Evolutionary conservation across 2,797 vertebrate genomes (phyloP).

Genomic region (Myotis myotis): DNA sequence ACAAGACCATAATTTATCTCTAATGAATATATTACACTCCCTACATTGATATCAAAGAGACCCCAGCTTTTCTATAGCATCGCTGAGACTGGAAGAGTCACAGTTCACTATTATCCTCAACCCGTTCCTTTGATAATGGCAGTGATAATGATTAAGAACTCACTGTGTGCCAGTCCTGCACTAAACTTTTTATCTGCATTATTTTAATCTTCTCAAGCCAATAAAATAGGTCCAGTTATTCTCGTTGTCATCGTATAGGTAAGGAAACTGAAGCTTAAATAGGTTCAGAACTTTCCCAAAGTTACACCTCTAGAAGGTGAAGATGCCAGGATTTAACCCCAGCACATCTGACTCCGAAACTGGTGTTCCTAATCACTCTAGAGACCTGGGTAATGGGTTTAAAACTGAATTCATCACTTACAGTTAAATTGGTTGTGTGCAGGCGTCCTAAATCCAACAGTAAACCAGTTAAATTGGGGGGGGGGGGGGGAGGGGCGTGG

Average conservation of each 20-base stretch:
- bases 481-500: too few species aligned
- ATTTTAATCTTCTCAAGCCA: background rate
- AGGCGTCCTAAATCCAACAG: background rate
- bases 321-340: background rate
- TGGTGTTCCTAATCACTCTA: background rate
- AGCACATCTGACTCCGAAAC: background rate
- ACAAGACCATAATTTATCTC: background rate
- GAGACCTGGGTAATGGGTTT: background rate
- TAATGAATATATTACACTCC: background rate
- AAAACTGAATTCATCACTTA: background rate
- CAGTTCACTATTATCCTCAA: too few species aligned
- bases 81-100: background rate
- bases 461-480: background rate
- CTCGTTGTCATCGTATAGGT: background rate
- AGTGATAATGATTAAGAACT: background rate
- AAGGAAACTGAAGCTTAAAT: background rate
- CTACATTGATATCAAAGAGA: background rate
- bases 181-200: background rate
- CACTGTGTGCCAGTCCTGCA: background rate
- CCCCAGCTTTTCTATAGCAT: background rate
- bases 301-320: background rate
- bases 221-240: background rate
- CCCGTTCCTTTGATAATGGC: background rate
- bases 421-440: background rate
- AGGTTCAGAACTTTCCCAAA: background rate